phyloP scores from a whole-genome alignment of 2,888 invertebrate species.

The Crepidodera aurea region DNA sequence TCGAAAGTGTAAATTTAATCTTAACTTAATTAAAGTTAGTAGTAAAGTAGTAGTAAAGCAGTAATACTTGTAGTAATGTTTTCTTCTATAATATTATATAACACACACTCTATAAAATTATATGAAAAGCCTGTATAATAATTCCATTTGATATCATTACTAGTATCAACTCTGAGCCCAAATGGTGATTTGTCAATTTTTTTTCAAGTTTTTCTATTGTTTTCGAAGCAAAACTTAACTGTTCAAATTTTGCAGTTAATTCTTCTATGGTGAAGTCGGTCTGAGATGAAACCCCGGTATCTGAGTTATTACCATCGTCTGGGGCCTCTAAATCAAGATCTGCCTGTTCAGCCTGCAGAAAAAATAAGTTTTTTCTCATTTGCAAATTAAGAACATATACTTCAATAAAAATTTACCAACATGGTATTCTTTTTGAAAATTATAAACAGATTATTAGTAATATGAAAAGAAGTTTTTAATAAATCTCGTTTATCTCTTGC shows the following conservation, averaged over 20 bases:
- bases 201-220: conserved; percentile 24
- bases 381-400: too few relatives aligned
- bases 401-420: not conserved
- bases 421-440: not conserved
- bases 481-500: too few relatives aligned
- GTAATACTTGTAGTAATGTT: conserved; percentile 19
- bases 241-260: conserved; percentile 27
- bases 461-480: too few relatives aligned
- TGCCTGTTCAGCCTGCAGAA: too few relatives aligned
- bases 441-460: not conserved
- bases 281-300: conserved; percentile 1
- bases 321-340: not conserved
- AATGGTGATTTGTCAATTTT: conserved; percentile 26
- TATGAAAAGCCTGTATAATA: conserved; percentile 29
- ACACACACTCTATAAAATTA: conserved; percentile 13
- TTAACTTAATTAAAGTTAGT: conserved; percentile 25
- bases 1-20: conserved; percentile 32
- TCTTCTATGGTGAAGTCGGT: conserved; percentile 32
- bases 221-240: conserved; percentile 24
- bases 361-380: too few relatives aligned
- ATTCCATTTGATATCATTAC: conserved; percentile 23
- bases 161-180: conserved; percentile 19
- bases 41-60: conserved; percentile 16
- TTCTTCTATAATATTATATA: conserved; percentile 12
- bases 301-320: not conserved